Conservation (phyloP, 2,797 vertebrate genomes). For the Emydoidea blandingii region DNA sequence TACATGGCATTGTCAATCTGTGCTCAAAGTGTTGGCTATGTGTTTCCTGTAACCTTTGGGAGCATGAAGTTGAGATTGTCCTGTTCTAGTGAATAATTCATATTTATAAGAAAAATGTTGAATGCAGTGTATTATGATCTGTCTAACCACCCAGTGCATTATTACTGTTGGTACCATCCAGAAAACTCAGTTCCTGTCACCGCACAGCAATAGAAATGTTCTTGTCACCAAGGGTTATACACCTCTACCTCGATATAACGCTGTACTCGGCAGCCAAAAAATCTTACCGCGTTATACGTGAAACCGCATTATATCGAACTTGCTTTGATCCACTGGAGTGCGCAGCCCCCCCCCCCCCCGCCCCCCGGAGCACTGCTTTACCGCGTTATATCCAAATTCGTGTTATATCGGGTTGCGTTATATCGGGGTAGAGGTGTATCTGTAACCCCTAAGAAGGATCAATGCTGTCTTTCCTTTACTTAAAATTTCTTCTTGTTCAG, state of each 20-base stretch:
- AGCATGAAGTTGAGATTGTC: neutral
- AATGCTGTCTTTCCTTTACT: neutral
- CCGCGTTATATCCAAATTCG: too few relatives aligned
- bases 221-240: neutral
- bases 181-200: neutral
- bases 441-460: neutral
- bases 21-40: neutral
- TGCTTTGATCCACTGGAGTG: too few relatives aligned
- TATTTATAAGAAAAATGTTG: neutral
- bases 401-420: too few relatives aligned
- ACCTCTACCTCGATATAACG: too few relatives aligned
- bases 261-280: too few relatives aligned
- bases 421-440: neutral
- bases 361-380: too few relatives aligned
- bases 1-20: neutral
- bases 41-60: neutral
- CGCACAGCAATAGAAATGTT: neutral
- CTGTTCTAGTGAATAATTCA: neutral
- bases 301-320: too few relatives aligned
- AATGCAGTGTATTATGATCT: neutral
- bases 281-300: too few relatives aligned
- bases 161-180: neutral
- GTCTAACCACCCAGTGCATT: neutral
- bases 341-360: too few relatives aligned
- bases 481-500: neutral